Evolutionary conservation across 2,888 invertebrate species (phyloP).

Genomic region (Taphrorychus bicolor): DNA sequence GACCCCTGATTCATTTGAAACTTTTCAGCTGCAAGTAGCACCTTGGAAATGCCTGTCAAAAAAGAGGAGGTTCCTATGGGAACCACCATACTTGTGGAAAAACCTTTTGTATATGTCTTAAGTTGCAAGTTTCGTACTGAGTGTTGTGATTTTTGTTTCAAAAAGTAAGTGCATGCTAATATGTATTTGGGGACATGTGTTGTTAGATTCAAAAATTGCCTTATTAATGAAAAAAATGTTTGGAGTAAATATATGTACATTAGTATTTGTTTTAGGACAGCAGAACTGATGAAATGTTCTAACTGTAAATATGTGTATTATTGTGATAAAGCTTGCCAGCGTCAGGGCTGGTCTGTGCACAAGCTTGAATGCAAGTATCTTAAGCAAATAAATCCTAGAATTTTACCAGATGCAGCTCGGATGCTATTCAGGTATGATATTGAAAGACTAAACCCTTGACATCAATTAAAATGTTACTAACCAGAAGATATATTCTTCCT

Average conservation of each 20-base stretch:
- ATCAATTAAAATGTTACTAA: neutral
- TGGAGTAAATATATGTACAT: no score
- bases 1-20: neutral
- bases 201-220: no score
- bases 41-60: conserved; percentile 49
- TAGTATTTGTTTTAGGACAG: conserved; percentile 61
- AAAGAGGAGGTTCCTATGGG: conserved; percentile 67
- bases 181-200: neutral
- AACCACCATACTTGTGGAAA: conserved; percentile 72
- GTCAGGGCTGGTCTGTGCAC: conserved; percentile 81
- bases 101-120: conserved; percentile 78
- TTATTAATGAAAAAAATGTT: no score
- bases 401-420: conserved; percentile 83
- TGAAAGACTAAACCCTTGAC: neutral
- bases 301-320: conserved; percentile 85
- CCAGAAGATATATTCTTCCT: no score
- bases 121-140: conserved; percentile 73
- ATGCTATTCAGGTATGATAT: conserved; percentile 62
- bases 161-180: conserved; percentile 64
- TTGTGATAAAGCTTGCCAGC: conserved; percentile 83
- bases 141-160: conserved; percentile 80
- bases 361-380: conserved; percentile 84
- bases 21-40: neutral
- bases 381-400: conserved; percentile 73
- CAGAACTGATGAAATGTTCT: conserved; percentile 79